Conservation (phyloP, 35 echinoderm and acorn worm species). For the Heliocidaris erythrogramma region DNA sequence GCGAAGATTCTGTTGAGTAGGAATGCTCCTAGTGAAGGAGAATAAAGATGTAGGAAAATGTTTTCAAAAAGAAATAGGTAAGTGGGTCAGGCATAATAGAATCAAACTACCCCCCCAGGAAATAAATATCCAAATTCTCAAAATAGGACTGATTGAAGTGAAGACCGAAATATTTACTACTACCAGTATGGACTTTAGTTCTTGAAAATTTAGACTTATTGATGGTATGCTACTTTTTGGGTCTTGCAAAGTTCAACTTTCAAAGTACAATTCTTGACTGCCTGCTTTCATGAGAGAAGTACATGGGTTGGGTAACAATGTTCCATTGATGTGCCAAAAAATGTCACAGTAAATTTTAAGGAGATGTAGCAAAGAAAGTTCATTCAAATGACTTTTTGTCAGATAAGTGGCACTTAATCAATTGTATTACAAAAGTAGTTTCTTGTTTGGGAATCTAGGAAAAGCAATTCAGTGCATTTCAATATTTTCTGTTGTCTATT, state of each 20-base stretch:
- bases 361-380: too few species aligned
- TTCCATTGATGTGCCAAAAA: too few species aligned
- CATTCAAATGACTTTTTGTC: too few species aligned
- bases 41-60: not conserved
- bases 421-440: too few species aligned
- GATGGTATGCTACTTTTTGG: not conserved
- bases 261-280: not conserved
- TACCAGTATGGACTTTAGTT: not conserved
- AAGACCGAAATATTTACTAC: not conserved
- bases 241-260: not conserved
- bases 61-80: constrained; percentile 1
- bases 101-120: not conserved
- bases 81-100: not conserved
- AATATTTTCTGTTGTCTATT: not conserved
- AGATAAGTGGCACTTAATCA: too few species aligned
- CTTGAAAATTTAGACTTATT: not conserved
- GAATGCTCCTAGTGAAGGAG: too few species aligned
- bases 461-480: not conserved
- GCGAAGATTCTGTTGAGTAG: too few species aligned
- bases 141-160: not conserved
- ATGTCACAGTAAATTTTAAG: too few species aligned
- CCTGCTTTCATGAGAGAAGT: not conserved
- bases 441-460: not conserved
- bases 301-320: not conserved
- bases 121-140: not conserved